These are phyloP conservation scores for Epiblema foenella DNA, from an alignment of 2,888 invertebrate species.

Conservation along the genomic window DNA sequence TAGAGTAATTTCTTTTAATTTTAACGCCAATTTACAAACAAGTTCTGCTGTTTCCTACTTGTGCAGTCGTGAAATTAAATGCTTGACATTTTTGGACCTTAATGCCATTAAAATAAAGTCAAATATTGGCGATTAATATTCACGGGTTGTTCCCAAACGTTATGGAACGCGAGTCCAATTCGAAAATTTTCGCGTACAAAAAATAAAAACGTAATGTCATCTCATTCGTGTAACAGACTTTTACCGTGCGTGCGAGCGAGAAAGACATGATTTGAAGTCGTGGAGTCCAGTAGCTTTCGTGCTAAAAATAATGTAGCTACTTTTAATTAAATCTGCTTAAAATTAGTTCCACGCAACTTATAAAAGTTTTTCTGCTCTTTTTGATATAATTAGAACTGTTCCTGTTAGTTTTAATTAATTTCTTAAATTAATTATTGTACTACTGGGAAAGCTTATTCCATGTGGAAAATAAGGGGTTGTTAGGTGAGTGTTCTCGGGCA, in stretches of 20 bases:
- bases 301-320: slow-evolving; percentile 8
- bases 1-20: too few species aligned
- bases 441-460: background rate
- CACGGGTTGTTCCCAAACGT: too few species aligned
- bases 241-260: background rate
- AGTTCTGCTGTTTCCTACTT: too few species aligned
- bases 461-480: background rate
- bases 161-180: too few species aligned
- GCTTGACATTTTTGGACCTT: too few species aligned
- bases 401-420: background rate
- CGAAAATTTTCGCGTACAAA: background rate
- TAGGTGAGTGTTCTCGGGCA: background rate
- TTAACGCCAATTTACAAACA: too few species aligned
- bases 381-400: background rate
- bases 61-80: too few species aligned
- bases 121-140: too few species aligned
- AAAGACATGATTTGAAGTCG: background rate
- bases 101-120: too few species aligned
- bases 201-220: background rate
- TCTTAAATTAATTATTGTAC: background rate
- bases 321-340: slow-evolving; percentile 21
- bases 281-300: background rate
- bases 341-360: background rate
- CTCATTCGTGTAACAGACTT: background rate
- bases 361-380: background rate